Evolutionary conservation across 1,140 invertebrate species (phyloP), one percentile per base, ranked within the genome.

Genomic region (Heliothis subflexa): DNA sequence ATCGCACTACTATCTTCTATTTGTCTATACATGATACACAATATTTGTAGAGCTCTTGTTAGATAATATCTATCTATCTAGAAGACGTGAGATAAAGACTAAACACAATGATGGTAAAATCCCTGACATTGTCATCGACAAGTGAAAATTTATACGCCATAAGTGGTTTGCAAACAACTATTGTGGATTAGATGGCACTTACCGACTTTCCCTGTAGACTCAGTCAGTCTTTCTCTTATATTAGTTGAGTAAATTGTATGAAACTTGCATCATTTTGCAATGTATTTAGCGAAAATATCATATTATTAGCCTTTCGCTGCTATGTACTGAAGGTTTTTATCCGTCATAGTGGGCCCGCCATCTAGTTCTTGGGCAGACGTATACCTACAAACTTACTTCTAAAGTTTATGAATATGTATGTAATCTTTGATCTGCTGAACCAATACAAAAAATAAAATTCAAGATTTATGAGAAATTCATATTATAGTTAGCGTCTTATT

Each of bases 61-160:
- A 49, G 62, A 66, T 64, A 64, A 47, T 66, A 49, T 66, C 62
- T 45, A 1, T 10, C 33, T n/a, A 40, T 47, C 28, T 40, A 40
- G 33, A 40, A 40, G 10, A 45, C 61, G 33, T 47, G 61, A 64
- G 61, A 66, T 66, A 66, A 66, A 47, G 62, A 10, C n/a, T 18
- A 7, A 13, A 49, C 7, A 70, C 66, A 70, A 70, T 70, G 47
- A 47, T 52, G 66, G 66, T 70, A 70, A 70, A 52, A 28, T 70
- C 66, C 64, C 64, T 68, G 64, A 52, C 66, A 70, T 70, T 70
- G 66, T 50, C 66, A 28, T 70, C 18, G 18, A 16, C 52, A 28
- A 70, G 66, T 70, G 66, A 70, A 70, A 70, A 28, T 70, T 50
- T 50, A 14, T 50, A 14, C 47, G 66, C 47, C 13, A 12, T 49